Evolutionary conservation across 2,113 vertebrate genomes (phyloP).

Genomic region (Tachysurus fulvidraco): DNA sequence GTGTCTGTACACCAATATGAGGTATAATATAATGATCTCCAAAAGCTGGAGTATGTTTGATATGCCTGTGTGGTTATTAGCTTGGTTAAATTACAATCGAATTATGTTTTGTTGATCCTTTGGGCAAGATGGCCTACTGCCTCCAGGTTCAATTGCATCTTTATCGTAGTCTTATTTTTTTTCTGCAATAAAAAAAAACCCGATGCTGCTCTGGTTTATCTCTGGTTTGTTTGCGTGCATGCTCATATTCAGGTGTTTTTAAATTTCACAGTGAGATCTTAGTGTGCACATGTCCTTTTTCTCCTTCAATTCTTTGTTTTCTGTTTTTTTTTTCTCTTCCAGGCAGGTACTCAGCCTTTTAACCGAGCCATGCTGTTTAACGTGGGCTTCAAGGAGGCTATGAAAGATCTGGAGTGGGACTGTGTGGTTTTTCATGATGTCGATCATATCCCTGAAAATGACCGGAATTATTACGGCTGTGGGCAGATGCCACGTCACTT

Average conservation of each 20-base stretch:
- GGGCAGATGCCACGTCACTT: slow-evolving; percentile 96
- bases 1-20: no score
- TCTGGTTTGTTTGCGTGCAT: neutral
- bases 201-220: neutral
- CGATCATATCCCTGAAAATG: slow-evolving; percentile 93
- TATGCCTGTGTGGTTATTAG: no score
- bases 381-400: slow-evolving; percentile 91
- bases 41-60: no score
- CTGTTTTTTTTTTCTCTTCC: slow-evolving; percentile 25
- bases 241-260: neutral
- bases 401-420: slow-evolving; percentile 95
- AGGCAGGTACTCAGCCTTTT: slow-evolving; percentile 91
- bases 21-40: no score
- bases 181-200: neutral
- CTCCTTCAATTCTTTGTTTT: neutral
- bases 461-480: slow-evolving; percentile 94
- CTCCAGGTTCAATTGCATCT: neutral
- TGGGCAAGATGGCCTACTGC: neutral
- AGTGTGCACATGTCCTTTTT: neutral
- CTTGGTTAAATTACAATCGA: no score
- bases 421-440: slow-evolving; percentile 94
- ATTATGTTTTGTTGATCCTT: neutral
- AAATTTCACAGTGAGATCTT: neutral
- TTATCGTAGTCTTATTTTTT: neutral
- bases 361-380: slow-evolving; percentile 98